These are phyloP conservation scores for Xyrichtys novacula DNA, from an alignment of 2,797 vertebrate species.

Conservation along the genomic window DNA sequence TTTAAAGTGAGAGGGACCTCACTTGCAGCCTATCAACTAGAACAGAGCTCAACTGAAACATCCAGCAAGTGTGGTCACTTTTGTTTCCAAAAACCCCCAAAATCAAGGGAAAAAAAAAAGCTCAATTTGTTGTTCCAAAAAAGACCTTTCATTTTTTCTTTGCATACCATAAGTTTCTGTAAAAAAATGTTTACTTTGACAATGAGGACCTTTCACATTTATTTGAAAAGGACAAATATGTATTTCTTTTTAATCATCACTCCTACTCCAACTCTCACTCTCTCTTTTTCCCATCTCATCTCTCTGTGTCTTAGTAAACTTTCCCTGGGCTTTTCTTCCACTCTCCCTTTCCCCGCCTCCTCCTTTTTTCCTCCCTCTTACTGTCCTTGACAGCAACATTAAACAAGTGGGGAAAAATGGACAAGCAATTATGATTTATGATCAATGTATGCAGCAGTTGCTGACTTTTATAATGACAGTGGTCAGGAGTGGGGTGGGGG, in stretches of 20 bases:
- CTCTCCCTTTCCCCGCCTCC: constrained; percentile 37
- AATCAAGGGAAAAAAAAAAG: too few species aligned
- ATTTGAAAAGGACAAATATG: neutral
- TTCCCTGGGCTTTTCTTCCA: constrained; percentile 47
- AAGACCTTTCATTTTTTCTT: too few species aligned
- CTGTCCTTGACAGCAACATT: constrained; percentile 82
- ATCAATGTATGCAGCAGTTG: constrained; percentile 83
- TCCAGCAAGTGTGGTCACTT: too few species aligned
- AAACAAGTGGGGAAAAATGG: constrained; percentile 85
- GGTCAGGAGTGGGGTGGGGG: constrained; percentile 51
- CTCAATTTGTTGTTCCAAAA: too few species aligned
- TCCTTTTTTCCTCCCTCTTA: constrained; percentile 34
- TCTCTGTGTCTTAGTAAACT: constrained; percentile 59
- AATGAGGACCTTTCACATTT: neutral
- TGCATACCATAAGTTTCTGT: neutral
- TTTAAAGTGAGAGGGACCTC: too few species aligned
- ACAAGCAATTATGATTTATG: constrained; percentile 89
- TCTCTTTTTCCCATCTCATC: constrained; percentile 33
- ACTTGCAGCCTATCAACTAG: too few species aligned
- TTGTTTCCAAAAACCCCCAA: too few species aligned
- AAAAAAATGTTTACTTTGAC: neutral
- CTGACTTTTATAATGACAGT: constrained; percentile 86
- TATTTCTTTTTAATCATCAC: constrained; percentile 2
- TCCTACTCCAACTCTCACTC: neutral
- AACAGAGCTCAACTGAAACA: too few species aligned